Percentiles rank a stretch among this genome's conserved stretches.
phyloP scores from a whole-genome alignment of 2,888 invertebrate species.

The Pseudococcus jackbeardsleyi region DNA sequence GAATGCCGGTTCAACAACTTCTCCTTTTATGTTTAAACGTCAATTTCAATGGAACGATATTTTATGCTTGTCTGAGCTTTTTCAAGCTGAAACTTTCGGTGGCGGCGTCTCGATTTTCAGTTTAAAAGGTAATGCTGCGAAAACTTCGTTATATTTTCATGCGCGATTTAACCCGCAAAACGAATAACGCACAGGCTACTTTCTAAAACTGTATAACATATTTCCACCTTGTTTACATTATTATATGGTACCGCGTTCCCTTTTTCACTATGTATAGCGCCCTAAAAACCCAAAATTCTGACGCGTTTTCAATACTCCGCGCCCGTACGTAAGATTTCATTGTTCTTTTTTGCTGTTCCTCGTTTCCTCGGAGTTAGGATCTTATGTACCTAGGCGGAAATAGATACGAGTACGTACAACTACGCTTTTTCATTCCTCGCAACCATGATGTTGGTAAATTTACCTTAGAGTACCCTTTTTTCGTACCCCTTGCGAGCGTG shows the following conservation, averaged over 20 bases:
- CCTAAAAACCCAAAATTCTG: background rate
- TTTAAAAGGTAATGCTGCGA: constrained; percentile 56
- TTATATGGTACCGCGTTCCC: background rate
- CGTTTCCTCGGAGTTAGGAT: background rate
- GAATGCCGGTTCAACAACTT: constrained; percentile 63
- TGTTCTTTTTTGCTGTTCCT: background rate
- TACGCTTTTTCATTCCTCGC: background rate
- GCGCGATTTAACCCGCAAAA: constrained; percentile 54
- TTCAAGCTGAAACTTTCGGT: constrained; percentile 58
- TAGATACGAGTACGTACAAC: background rate
- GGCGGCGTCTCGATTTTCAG: constrained; percentile 25
- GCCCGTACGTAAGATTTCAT: background rate
- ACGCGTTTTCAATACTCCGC: background rate
- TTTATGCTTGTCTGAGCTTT: constrained; percentile 64
- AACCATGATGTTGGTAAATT: background rate
- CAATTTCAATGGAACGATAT: constrained; percentile 63
- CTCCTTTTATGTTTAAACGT: constrained; percentile 62
- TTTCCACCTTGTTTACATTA: constrained; percentile 54
- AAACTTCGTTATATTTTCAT: constrained; percentile 64
- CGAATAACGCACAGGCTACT: constrained; percentile 32
- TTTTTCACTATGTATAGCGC: background rate
- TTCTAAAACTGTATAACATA: constrained; percentile 43
- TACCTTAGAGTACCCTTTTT: background rate
- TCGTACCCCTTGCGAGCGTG: background rate
- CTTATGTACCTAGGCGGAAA: background rate